Evolutionary conservation across 2,113 vertebrate species (phyloP), one percentile per base, ranked within the genome.

Genomic region (Electrona antarctica): DNA sequence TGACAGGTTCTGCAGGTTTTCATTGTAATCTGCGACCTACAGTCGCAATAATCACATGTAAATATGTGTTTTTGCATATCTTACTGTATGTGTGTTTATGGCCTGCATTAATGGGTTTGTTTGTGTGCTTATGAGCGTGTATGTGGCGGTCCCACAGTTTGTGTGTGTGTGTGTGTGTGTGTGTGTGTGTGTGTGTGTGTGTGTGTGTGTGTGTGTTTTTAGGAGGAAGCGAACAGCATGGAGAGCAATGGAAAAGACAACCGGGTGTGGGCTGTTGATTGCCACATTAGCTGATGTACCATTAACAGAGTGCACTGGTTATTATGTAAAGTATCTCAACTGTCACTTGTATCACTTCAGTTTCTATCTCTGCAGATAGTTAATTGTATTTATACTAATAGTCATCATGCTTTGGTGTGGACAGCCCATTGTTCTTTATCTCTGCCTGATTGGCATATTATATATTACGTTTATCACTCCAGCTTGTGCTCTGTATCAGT

Each of bases 221-320:
- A 57, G 64, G 59, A 75, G 77, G 64, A 81, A 82, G 72, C 63
- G 61, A 89, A 72, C 85, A 83, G 67, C 72, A 74, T 73, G 74
- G 29, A 70, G 60, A 66, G 58, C 74, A 56, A 76, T 70, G 67
- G 69, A 73, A 50, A 76, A 10, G 74, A 46, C 86, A 79, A 80
- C 45, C 60, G 80, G 76, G 62, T 69, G 73, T 77, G 67, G 59
- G 76, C 74, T 80, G 80, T 80, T 74, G 67, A 69, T 84, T 76
- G 73, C 77, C 69, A 81, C 67, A 81, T 78, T 80, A 82, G 84
- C 62, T 75, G 83, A 9, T 58, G 54, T 77, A 80, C 86, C 82
- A 81, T 86, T 80, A 83, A 72, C 64, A 71, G 60, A 76, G 71
- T 78, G 71, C 48, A 7, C 45, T 58, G 65, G 75, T 83, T 52